These are phyloP conservation scores for Orycteropus afer DNA, from an alignment of 2,113 vertebrate genomes.

Conservation along the genomic window DNA sequence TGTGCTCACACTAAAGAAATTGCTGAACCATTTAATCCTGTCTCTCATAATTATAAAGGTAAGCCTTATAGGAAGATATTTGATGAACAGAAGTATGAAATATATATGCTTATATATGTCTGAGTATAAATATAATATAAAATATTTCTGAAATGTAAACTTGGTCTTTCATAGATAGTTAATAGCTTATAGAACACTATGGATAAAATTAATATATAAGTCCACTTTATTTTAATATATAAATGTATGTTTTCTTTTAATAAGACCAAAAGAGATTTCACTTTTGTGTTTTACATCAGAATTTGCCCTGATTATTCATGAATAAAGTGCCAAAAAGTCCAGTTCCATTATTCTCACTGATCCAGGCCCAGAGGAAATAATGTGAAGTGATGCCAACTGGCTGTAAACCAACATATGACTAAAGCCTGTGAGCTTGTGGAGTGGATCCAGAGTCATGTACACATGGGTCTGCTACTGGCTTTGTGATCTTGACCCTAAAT, in stretches of 20 bases:
- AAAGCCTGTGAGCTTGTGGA: not conserved
- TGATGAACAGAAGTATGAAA: not conserved
- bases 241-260: not conserved
- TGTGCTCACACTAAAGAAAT: not conserved
- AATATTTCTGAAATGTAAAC: not conserved
- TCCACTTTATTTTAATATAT: fast-evolving
- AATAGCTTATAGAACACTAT: not conserved
- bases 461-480: not conserved
- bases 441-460: not conserved
- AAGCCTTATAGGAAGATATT: not conserved
- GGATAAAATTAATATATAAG: not conserved
- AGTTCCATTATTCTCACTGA: conserved; percentile 16
- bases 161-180: not conserved
- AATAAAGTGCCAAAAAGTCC: conserved; percentile 44
- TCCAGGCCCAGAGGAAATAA: not conserved
- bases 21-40: not conserved
- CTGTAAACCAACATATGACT: not conserved
- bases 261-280: conserved; percentile 47
- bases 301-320: not conserved
- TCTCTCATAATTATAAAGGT: not conserved
- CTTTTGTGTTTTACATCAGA: not conserved
- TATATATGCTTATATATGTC: not conserved
- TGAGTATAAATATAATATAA: not conserved
- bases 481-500: not conserved
- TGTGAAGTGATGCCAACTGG: not conserved